Evolutionary conservation across 30 jellyfish, hydroid and myxozoan species (phyloP).

Genomic region (Cassiopea andromeda): DNA sequence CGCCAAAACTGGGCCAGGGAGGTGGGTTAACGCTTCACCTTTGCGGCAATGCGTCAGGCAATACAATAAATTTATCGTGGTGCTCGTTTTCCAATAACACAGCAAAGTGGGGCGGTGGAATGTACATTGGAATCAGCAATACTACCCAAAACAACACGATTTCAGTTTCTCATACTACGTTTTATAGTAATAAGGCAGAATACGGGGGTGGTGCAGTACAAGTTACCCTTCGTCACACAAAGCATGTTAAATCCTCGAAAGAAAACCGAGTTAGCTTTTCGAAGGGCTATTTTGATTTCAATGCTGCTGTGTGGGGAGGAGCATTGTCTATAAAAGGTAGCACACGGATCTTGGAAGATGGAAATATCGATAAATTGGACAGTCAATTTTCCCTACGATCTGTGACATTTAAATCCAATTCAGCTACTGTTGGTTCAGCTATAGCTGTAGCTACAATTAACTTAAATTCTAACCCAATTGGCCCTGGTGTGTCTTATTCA

Average conservation of each 20-base stretch:
- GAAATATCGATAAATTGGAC: background rate
- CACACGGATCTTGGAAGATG: conserved; percentile 32
- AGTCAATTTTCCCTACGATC: conserved; percentile 15
- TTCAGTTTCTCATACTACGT: background rate
- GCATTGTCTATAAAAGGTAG: conserved; percentile 74
- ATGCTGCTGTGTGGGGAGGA: conserved; percentile 90
- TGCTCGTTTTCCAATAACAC: conserved; percentile 49
- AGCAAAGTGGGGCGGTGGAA: conserved; percentile 92
- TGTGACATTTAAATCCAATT: conserved; percentile 44
- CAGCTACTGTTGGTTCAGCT: conserved; percentile 89
- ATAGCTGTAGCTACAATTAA: conserved; percentile 71
- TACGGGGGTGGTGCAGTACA: conserved; percentile 86
- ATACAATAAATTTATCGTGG: conserved; percentile 15
- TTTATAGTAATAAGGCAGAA: conserved; percentile 52
- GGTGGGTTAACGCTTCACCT: conserved; percentile 68
- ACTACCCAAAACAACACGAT: conserved; percentile 33
- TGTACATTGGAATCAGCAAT: conserved; percentile 40
- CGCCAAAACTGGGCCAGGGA: conserved; percentile 48
- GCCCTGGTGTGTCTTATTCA: conserved; percentile 68
- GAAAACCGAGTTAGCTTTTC: conserved; percentile 12
- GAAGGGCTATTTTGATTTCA: conserved; percentile 22
- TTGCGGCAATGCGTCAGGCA: conserved; percentile 52
- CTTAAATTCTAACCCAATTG: conserved; percentile 44
- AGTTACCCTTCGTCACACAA: conserved; percentile 24
- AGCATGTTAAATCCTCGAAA: conserved; percentile 11